These are phyloP conservation scores for Platynereis dumerilii DNA, from an alignment of 2,888 invertebrate genomes.

Conservation along the genomic window DNA sequence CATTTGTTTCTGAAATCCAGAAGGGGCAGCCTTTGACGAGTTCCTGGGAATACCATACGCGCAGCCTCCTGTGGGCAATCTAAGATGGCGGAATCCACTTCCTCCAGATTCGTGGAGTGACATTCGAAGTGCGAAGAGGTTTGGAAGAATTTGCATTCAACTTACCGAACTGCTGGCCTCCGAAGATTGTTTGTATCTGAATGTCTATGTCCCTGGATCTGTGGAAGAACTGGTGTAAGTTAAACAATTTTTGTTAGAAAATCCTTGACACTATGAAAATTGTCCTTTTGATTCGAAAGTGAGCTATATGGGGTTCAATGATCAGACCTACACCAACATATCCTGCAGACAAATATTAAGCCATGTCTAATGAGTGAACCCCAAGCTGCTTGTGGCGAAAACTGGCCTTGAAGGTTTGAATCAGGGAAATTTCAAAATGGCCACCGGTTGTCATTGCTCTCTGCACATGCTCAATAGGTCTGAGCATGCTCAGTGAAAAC, in stretches of 20 bases:
- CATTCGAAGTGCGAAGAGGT: conserved; percentile 65
- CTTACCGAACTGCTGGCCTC: conserved; percentile 15
- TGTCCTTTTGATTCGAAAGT: no score
- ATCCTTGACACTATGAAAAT: no score
- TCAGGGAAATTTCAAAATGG: no score
- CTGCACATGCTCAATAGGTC: no score
- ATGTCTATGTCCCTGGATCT: conserved; percentile 33
- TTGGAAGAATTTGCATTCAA: conserved; percentile 26
- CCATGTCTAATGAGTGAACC: no score
- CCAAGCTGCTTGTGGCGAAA: no score
- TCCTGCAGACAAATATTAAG: no score
- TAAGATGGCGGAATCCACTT: conserved; percentile 52
- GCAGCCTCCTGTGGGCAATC: conserved; percentile 70
- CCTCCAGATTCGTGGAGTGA: conserved; percentile 51
- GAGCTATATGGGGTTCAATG: no score
- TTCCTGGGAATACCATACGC: conserved; percentile 61
- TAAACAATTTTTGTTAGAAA: neutral
- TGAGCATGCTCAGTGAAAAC: no score
- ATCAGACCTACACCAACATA: no score
- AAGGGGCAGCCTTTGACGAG: conserved; percentile 36
- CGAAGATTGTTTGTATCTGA: conserved; percentile 35
- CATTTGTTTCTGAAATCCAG: neutral
- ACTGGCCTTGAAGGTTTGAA: no score
- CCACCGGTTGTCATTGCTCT: no score
- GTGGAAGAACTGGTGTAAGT: conserved; percentile 12